Evolutionary conservation across 2,113 vertebrate species (phyloP).

Genomic region (Phaetusa simplex): DNA sequence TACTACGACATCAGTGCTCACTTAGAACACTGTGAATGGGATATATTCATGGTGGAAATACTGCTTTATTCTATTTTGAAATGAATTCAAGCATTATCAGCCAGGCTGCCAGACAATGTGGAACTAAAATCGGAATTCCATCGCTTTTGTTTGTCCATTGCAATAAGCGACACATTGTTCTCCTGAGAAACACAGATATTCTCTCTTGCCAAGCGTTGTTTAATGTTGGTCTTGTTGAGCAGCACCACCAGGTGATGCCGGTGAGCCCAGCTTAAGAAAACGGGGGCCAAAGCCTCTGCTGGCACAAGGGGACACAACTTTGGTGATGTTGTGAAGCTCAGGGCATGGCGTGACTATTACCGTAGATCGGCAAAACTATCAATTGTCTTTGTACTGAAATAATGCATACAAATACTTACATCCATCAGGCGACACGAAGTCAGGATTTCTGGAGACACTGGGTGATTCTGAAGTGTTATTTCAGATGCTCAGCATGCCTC

Average conservation of each 20-base stretch:
- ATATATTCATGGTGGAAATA: not conserved
- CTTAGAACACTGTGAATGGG: not conserved
- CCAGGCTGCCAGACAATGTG: not conserved
- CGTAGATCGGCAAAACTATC: not conserved
- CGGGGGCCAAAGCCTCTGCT: not conserved
- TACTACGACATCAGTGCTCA: not conserved
- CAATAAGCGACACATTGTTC: not conserved
- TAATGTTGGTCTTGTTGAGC: not conserved
- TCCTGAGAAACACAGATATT: not conserved
- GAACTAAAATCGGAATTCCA: not conserved
- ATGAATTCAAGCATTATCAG: conserved; percentile 14
- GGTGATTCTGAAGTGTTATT: not conserved
- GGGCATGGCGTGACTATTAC: not conserved
- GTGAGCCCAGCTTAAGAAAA: not conserved
- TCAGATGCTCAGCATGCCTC: not conserved
- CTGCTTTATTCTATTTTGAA: conserved; percentile 6
- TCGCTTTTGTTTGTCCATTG: conserved; percentile 8
- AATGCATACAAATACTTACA: not conserved
- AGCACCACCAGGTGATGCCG: not conserved
- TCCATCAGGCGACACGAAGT: not conserved
- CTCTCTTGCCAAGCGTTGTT: not conserved
- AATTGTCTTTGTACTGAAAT: not conserved
- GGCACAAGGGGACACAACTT: not conserved
- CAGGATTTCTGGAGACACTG: not conserved
- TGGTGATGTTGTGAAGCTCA: not conserved